Evolutionary conservation across 2,113 vertebrate species (phyloP).

Genomic region (Reinhardtius hippoglossoides): DNA sequence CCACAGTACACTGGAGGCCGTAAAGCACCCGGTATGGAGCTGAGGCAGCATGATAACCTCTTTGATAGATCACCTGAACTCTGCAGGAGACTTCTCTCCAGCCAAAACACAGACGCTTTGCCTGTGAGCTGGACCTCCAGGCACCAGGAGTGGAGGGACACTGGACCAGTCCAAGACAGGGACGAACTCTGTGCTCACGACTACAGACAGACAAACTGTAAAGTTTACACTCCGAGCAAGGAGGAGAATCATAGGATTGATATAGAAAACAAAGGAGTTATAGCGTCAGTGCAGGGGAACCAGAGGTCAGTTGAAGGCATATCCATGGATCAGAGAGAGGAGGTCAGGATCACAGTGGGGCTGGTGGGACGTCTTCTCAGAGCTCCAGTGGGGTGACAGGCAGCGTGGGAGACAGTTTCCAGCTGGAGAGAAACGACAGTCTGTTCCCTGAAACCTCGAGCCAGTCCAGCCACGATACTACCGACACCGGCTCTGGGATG

Average conservation of each 20-base stretch:
- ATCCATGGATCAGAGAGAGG: constrained; percentile 32
- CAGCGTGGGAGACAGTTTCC: constrained; percentile 60
- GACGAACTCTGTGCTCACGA: background rate
- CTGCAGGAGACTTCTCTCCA: constrained; percentile 26
- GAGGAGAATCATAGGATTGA: constrained; percentile 26
- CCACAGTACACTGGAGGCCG: constrained; percentile 59
- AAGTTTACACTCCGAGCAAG: background rate
- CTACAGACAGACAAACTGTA: background rate
- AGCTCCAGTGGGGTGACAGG: constrained; percentile 80
- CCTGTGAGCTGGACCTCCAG: constrained; percentile 58
- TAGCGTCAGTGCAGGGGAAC: background rate
- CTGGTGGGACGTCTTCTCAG: constrained; percentile 50
- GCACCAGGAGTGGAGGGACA: constrained; percentile 48
- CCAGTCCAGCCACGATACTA: constrained; percentile 67
- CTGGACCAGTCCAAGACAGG: background rate
- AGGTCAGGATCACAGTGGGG: constrained; percentile 44
- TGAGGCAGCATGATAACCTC: constrained; percentile 15
- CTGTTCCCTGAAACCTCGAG: constrained; percentile 73
- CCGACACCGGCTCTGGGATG: constrained; percentile 58
- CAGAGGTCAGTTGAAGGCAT: background rate
- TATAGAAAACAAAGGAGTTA: background rate
- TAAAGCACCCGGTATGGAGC: constrained; percentile 31
- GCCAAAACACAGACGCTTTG: constrained; percentile 24
- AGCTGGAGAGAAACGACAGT: constrained; percentile 60
- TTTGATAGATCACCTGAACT: constrained; percentile 47